A percentile compares a stretch with the other conserved stretches of the same genome.
Conservation (phyloP, 1,140 invertebrate species). For the Tetramorium parvispinum region DNA sequence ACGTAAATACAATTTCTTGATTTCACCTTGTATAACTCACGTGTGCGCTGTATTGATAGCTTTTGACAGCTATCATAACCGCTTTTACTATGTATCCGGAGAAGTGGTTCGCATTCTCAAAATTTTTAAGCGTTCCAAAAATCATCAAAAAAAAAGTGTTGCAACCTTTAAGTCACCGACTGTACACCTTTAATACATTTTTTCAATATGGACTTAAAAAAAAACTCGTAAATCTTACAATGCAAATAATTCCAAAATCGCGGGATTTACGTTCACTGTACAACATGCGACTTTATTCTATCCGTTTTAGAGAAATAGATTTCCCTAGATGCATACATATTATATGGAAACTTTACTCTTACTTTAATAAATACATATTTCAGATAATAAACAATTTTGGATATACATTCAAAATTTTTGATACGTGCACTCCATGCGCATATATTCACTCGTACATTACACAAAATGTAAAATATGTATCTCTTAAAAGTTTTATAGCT, state of each 20-base stretch:
- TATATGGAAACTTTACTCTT: background rate
- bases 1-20: no score
- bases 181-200: no score
- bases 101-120: no score
- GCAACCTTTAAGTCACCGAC: no score
- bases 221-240: background rate
- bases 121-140: no score
- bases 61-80: no score
- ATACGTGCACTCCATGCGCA: background rate
- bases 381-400: constrained; percentile 5
- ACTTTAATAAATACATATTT: background rate
- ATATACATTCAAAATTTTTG: background rate
- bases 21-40: no score
- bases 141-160: no score
- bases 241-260: background rate
- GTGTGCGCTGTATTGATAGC: no score
- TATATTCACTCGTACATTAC: background rate
- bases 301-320: background rate
- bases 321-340: background rate
- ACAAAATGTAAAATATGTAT: background rate
- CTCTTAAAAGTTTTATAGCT: constrained; percentile 22
- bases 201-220: background rate
- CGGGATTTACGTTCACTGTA: background rate
- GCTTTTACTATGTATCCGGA: no score
- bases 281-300: background rate